Evolutionary conservation across 2,113 vertebrate species (phyloP).

Genomic region (Brachypteracias leptosomus): DNA sequence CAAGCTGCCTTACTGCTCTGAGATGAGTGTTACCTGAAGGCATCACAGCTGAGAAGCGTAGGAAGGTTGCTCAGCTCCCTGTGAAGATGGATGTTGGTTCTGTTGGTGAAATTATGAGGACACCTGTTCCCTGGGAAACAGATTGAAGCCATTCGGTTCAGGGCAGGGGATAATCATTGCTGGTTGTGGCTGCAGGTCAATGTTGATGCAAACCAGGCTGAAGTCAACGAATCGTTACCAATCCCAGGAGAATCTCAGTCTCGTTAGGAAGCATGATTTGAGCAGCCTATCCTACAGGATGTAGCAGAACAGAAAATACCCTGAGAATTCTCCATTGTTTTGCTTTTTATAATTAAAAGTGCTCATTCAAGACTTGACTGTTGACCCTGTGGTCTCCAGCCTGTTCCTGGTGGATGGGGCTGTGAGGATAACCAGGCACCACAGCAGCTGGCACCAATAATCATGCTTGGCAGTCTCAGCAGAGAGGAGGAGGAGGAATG

Average conservation of each 20-base stretch:
- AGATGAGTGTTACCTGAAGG: not conserved
- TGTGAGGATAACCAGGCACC: not conserved
- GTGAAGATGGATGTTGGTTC: not conserved
- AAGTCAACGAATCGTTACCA: not conserved
- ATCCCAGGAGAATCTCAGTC: not conserved
- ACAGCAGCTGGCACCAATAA: not conserved
- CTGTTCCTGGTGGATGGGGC: not conserved
- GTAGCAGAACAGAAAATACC: not conserved
- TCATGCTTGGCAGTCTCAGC: not conserved
- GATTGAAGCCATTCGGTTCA: not conserved
- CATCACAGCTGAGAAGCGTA: not conserved
- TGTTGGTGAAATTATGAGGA: not conserved
- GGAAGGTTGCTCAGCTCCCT: not conserved
- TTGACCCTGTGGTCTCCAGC: not conserved
- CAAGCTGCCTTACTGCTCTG: not conserved
- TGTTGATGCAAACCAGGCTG: not conserved
- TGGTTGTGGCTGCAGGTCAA: not conserved
- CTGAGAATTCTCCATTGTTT: not conserved
- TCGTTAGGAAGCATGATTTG: not conserved
- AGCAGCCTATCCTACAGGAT: not conserved
- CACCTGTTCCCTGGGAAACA: constrained; percentile 3
- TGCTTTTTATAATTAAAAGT: not conserved
- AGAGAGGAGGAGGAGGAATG: not conserved
- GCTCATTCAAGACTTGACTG: not conserved
- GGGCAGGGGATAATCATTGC: not conserved